Base-by-base conservation (phyloP, 2,113 vertebrate species). In the Oceanodroma tethys region DNA sequence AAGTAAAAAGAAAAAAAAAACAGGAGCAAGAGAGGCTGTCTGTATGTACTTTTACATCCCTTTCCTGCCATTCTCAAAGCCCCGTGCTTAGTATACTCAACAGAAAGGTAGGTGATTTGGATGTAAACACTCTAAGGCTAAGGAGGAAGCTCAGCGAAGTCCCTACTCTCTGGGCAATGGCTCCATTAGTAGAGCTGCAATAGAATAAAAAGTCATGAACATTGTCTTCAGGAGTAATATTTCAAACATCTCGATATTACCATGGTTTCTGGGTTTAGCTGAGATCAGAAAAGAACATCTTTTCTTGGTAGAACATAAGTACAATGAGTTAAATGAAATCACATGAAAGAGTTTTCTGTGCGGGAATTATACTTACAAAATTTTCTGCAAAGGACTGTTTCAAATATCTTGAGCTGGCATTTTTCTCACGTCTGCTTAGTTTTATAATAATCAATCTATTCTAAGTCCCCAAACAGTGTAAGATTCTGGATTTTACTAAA, bases 21-120 rank as follows among this genome's bases (percentile, higher is more conserved):
- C 3, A 67, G 45, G 18, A 79, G 9, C 4, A 71, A 70, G 19
- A 58, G 40, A 50, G 4, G 9, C 15, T 36, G 13, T 17, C 18
- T 5, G 2, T 32, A 25, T 38, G 13, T 20, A 27, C 4, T 75
- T 90, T 26, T 59, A 6, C 8, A n/a, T 26, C 12, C 11, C 9
- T 59, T 73, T 43, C 14, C 14, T 81, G 34, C 9, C 16, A 23
- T 60, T 86, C 36, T 76, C 14, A 52, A 86, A 80, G 48, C 14
- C 6, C 13, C 0, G 0, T 38, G 14, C 30, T 80, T 72, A 27
- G 13, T 16, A 52, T 52, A 34, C 7, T 45, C 7, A 10, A 4
- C 10, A 53, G 45, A 81, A 66, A 60, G 16, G 16, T 7, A 47
- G 25, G 26, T 83, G 40, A n/a, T 48, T 56, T 73, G 21, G 23